Conservation (phyloP, 1,140 invertebrate genomes). For the Drosophila ogumai region DNA sequence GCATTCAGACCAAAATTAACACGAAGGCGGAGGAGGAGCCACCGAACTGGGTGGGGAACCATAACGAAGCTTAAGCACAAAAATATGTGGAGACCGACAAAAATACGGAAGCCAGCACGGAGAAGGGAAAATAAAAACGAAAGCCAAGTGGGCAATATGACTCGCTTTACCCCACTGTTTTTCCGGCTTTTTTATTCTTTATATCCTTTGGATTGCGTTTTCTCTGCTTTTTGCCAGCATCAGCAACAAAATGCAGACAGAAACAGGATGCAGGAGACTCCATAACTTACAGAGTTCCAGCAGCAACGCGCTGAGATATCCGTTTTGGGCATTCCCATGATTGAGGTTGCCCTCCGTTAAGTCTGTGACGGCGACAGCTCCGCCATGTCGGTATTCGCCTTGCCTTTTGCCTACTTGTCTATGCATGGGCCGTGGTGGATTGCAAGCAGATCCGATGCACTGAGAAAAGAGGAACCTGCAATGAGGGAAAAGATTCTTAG, state of each 20-base stretch:
- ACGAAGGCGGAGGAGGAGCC: constrained; percentile 27
- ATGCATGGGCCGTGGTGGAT: constrained; percentile 56
- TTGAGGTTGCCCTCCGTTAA: constrained; percentile 44
- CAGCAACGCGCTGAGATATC: constrained; percentile 54
- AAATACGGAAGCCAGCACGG: constrained; percentile 26
- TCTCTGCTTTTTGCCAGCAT: constrained; percentile 47
- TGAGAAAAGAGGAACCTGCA: neutral
- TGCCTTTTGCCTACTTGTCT: constrained; percentile 59
- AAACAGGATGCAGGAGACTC: constrained; percentile 48
- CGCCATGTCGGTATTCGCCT: constrained; percentile 47
- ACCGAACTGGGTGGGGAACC: constrained; percentile 32
- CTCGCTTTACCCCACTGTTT: constrained; percentile 26
- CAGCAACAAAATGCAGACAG: constrained; percentile 59
- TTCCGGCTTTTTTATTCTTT: constrained; percentile 1
- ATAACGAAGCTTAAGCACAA: constrained; percentile 71
- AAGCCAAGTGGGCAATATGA: constrained; percentile 55
- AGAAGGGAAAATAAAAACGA: constrained; percentile 29
- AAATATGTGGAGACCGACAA: constrained; percentile 55
- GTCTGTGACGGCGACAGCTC: constrained; percentile 10
- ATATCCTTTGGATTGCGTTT: constrained; percentile 20
- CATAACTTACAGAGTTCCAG: constrained; percentile 46
- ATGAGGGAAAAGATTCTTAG: neutral
- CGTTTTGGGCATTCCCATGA: constrained; percentile 60
- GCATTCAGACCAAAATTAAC: constrained; percentile 80
- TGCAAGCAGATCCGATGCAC: constrained; percentile 21